Evolutionary conservation across 2,888 invertebrate species (phyloP), one percentile per base, ranked within the genome.

Genomic region (Agrochola litura): DNA sequence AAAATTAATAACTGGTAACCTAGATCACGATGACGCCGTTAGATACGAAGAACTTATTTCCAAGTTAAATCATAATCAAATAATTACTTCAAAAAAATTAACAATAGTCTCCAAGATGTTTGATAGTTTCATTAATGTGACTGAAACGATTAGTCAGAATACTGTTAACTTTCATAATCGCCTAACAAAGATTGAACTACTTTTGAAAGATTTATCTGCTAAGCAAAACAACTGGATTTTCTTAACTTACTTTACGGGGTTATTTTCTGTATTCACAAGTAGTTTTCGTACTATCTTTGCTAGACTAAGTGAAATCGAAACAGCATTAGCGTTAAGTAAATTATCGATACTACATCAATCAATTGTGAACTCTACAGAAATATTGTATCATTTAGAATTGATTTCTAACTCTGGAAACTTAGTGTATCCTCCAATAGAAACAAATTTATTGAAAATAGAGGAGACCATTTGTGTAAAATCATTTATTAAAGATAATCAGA

Each of bases 201-300:
- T 60, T 60, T 12, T 60, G 60, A 61, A 61, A 22, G 37, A 61
- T 6, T 22, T 61, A 37, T 61, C 37, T 22, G 61, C 22, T 63
- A 22, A 37, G 22, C 61, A 63, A 63, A 37, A 37, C 37, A 63
- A 37, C 12, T 37, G 8, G 52, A 19, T 52, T 52, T 52, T 52
- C 52, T 52, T 52, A 52, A 52, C 52, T 63, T 63, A 19, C 12
- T 5, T 63, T 19, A 63, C 61, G 19, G 37, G 61, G 37, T 63
- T 63, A 63, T 63, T 63, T 63, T 63, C 61, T 63, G 37, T 64
- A 64, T 43, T 64, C 43, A 43, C 64, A 4, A 43, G 64, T 64
- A 64, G 43, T 43, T 64, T 64, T n/a, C n/a, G n/a, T 43, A 64
- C 41, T n/a, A 43, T 61, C 43, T 64, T 64, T 64, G n/a, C 16